phyloP scores from a whole-genome alignment of 2,113 vertebrate genomes.

The Agapornis roseicollis region DNA sequence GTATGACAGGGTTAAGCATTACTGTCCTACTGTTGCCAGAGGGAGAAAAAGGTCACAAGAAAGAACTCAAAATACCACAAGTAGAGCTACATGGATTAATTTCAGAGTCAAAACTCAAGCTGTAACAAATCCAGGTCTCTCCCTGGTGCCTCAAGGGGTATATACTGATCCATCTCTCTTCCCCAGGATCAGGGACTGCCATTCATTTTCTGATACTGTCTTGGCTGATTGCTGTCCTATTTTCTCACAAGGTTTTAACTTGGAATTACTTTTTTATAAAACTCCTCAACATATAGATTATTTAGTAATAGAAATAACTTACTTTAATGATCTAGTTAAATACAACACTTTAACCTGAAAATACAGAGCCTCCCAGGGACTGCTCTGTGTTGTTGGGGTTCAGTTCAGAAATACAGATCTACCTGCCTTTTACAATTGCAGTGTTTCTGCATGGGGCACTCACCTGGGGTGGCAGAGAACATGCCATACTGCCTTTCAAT shows the following conservation, averaged over 20 bases:
- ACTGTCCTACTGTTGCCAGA: not conserved
- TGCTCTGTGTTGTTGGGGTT: not conserved
- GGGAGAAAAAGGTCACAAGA: not conserved
- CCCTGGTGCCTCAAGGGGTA: not conserved
- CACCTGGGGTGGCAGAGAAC: not conserved
- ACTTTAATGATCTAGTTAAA: not conserved
- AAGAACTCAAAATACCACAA: not conserved
- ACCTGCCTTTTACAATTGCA: not conserved
- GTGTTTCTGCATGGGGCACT: not conserved
- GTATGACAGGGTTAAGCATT: not conserved
- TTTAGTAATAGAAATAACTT: not conserved
- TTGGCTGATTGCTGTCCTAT: not conserved
- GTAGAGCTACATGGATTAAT: not conserved
- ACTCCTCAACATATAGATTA: not conserved
- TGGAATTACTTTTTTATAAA: not conserved
- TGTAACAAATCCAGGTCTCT: not conserved
- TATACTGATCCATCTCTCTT: not conserved
- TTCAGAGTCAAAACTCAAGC: not conserved
- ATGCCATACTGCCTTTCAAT: fast-evolving
- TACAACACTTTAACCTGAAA: not conserved
- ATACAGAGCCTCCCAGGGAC: not conserved
- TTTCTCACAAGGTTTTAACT: not conserved
- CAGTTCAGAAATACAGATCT: not conserved
- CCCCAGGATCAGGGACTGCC: not conserved
- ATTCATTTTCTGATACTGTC: fast-evolving